Conservation (phyloP, 2,888 invertebrate species). For the Glaucopsyche alexis region DNA sequence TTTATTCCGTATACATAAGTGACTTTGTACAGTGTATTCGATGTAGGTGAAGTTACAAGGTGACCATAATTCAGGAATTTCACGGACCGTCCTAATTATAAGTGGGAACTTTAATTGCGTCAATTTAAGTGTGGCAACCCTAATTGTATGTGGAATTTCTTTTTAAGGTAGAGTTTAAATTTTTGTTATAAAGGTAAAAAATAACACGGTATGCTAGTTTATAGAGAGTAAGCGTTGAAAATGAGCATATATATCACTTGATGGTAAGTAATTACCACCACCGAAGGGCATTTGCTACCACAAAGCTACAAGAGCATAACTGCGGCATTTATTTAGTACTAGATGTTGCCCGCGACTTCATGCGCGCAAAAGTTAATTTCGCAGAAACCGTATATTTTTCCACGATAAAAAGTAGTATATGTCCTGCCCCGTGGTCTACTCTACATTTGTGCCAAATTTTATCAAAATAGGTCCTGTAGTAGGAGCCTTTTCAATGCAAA, state of each 20-base stretch:
- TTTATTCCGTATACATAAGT: background rate
- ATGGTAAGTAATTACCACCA: too few relatives aligned
- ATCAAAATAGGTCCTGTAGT: too few relatives aligned
- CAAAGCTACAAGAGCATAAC: too few relatives aligned
- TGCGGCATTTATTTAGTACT: too few relatives aligned
- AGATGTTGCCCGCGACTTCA: too few relatives aligned
- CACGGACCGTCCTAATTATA: constrained; percentile 3
- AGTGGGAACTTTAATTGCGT: constrained; percentile 18
- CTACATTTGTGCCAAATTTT: too few relatives aligned
- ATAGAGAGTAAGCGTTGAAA: background rate
- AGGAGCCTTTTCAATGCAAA: too few relatives aligned
- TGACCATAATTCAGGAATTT: constrained; percentile 11
- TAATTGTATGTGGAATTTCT: constrained; percentile 9
- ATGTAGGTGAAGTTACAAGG: background rate
- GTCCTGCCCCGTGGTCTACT: too few relatives aligned
- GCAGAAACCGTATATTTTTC: too few relatives aligned
- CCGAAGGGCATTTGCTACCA: too few relatives aligned
- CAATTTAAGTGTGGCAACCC: constrained; percentile 15
- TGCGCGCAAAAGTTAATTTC: too few relatives aligned
- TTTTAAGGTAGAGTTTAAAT: background rate
- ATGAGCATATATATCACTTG: background rate
- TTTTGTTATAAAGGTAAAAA: background rate
- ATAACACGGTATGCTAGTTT: background rate
- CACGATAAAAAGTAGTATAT: too few relatives aligned
- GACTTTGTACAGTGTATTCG: background rate